Evolutionary conservation across 1,140 invertebrate species (phyloP).

Genomic region (Daktulosphaira vitifoliae): DNA sequence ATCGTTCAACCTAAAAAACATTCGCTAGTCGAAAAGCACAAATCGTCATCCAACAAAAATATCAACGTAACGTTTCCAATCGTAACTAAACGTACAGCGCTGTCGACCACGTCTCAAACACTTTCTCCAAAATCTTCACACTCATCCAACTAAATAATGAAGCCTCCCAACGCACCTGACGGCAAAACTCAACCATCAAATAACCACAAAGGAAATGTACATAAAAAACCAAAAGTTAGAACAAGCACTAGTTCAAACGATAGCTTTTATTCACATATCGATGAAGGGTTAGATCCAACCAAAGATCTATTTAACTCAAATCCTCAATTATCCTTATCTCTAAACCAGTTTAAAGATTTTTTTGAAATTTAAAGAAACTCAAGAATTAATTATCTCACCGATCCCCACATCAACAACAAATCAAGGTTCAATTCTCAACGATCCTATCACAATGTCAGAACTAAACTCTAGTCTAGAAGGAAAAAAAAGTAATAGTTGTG

Average conservation of each 20-base stretch:
- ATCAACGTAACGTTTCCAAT: background rate
- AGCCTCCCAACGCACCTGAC: background rate
- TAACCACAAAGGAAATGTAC: background rate
- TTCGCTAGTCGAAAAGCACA: background rate
- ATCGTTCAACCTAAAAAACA: background rate
- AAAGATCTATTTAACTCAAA: background rate
- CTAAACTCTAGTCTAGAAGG: too few species aligned
- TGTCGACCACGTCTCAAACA: background rate
- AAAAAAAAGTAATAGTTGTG: background rate
- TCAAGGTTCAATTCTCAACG: too few species aligned
- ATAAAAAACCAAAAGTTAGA: background rate
- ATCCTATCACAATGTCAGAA: too few species aligned
- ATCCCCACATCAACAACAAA: too few species aligned
- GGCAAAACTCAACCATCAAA: background rate
- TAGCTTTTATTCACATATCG: background rate
- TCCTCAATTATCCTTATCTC: background rate
- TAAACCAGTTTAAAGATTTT: background rate
- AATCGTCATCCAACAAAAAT: background rate
- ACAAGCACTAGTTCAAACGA: background rate
- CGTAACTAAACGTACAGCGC: background rate
- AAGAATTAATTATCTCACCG: too few species aligned
- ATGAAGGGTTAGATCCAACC: background rate
- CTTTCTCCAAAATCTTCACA: background rate
- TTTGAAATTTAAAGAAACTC: too few species aligned
- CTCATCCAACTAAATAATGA: background rate